These are phyloP conservation scores for Phyllopteryx taeniolatus DNA, from an alignment of 2,113 vertebrate genomes.

Conservation along the genomic window DNA sequence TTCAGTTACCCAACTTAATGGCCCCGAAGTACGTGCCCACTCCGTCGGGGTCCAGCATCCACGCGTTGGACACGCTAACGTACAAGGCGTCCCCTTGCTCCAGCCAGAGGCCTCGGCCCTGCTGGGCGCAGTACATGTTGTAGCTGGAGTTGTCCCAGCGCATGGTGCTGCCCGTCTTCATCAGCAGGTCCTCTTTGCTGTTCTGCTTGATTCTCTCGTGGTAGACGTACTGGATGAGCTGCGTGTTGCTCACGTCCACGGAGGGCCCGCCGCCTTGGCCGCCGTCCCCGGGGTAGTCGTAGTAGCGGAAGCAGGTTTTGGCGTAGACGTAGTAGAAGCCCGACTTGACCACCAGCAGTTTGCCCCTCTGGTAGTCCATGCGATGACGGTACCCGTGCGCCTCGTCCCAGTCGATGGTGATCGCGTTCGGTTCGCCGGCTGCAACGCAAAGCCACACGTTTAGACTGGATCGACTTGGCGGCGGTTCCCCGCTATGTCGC, in stretches of 20 bases:
- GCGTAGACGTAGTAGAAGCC: slow-evolving; percentile 95
- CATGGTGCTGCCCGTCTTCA: slow-evolving; percentile 91
- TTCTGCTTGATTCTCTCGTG: slow-evolving; percentile 81
- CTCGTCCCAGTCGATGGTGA: slow-evolving; percentile 82
- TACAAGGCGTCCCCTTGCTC: slow-evolving; percentile 81
- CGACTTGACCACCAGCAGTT: slow-evolving; percentile 80
- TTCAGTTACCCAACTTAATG: slow-evolving; percentile 87
- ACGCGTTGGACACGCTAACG: slow-evolving; percentile 86
- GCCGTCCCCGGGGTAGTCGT: slow-evolving; percentile 42
- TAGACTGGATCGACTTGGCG: not conserved
- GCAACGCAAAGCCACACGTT: slow-evolving; percentile 1
- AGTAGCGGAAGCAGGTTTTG: slow-evolving; percentile 92
- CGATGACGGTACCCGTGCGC: slow-evolving; percentile 53
- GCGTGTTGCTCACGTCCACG: slow-evolving; percentile 76
- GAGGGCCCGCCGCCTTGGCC: slow-evolving; percentile 22
- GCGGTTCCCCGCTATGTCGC: too few species aligned
- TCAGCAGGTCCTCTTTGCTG: slow-evolving; percentile 69
- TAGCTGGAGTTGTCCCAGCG: slow-evolving; percentile 82
- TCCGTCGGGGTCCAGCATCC: slow-evolving; percentile 83
- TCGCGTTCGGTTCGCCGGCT: slow-evolving; percentile 43
- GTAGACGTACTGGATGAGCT: slow-evolving; percentile 88
- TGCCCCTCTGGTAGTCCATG: slow-evolving; percentile 74
- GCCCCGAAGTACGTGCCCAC: slow-evolving; percentile 92
- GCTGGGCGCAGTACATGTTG: slow-evolving; percentile 93
- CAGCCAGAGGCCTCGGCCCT: slow-evolving; percentile 85